Conservation (phyloP, 2,113 vertebrate species). For the Neotoma lepida region DNA sequence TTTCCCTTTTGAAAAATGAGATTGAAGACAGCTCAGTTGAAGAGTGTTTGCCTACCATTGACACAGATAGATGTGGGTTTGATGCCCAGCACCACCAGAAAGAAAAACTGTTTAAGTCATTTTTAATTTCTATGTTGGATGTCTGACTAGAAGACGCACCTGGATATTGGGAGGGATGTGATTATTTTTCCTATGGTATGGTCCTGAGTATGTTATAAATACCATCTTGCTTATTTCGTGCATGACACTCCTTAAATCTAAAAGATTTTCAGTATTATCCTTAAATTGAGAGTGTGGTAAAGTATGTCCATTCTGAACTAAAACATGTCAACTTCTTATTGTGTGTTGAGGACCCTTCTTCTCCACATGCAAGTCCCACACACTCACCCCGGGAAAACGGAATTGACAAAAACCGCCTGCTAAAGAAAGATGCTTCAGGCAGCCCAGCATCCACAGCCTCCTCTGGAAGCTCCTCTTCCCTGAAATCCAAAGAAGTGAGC, state of each 20-base stretch:
- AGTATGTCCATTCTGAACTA: neutral
- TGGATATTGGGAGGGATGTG: neutral
- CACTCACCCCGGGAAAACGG: slow-evolving; percentile 91
- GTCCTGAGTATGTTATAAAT: neutral
- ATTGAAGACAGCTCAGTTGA: neutral
- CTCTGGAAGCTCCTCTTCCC: slow-evolving; percentile 90
- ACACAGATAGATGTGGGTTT: neutral
- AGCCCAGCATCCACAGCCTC: slow-evolving; percentile 91
- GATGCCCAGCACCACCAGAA: neutral
- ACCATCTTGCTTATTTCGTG: neutral
- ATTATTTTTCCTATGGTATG: neutral
- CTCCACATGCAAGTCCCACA: slow-evolving; percentile 89
- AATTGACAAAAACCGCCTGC: slow-evolving; percentile 89
- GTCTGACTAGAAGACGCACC: neutral
- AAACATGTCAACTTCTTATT: slow-evolving; percentile 58
- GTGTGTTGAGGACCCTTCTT: slow-evolving; percentile 87
- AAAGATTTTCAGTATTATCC: neutral
- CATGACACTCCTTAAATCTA: neutral
- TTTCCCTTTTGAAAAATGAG: neutral
- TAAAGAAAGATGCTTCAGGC: slow-evolving; percentile 91
- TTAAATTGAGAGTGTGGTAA: neutral
- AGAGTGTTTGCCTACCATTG: neutral
- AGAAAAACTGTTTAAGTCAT: neutral
- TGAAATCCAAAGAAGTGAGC: slow-evolving; percentile 92
- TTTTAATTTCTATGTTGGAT: slow-evolving; percentile 3